These are phyloP conservation scores for Hemicrepidius hirtus DNA, from an alignment of 2,888 invertebrate genomes.

Conservation along the genomic window DNA sequence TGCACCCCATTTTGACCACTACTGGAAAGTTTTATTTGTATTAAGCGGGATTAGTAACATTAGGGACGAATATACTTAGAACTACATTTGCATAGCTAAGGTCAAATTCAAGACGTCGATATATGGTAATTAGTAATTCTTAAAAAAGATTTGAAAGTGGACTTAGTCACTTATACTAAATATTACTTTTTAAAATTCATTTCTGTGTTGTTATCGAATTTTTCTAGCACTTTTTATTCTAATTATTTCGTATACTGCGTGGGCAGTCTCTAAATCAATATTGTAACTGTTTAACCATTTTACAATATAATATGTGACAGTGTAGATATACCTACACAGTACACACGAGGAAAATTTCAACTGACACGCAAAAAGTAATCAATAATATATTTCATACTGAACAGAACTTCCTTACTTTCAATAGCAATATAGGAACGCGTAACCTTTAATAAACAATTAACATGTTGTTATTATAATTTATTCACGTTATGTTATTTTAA, in stretches of 20 bases:
- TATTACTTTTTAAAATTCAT: background rate
- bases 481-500: no score
- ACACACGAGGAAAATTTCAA: background rate
- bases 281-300: conserved; percentile 10
- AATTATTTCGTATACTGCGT: background rate
- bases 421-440: background rate
- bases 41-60: conserved; percentile 1
- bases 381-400: conserved; percentile 4
- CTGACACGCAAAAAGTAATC: conserved; percentile 25
- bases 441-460: no score
- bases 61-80: conserved; percentile 11
- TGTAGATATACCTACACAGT: no score
- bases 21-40: conserved; percentile 27
- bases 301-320: background rate
- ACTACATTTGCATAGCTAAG: conserved; percentile 43
- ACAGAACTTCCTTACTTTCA: background rate
- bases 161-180: background rate
- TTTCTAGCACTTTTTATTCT: background rate
- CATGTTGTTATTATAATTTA: no score
- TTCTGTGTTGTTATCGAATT: background rate
- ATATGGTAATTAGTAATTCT: conserved; percentile 21
- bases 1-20: conserved; percentile 65
- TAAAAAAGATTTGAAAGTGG: background rate
- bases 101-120: conserved; percentile 36
- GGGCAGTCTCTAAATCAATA: conserved; percentile 12